phyloP scores from a whole-genome alignment of 2,888 invertebrate species.

The Sarcophaga carnaria region DNA sequence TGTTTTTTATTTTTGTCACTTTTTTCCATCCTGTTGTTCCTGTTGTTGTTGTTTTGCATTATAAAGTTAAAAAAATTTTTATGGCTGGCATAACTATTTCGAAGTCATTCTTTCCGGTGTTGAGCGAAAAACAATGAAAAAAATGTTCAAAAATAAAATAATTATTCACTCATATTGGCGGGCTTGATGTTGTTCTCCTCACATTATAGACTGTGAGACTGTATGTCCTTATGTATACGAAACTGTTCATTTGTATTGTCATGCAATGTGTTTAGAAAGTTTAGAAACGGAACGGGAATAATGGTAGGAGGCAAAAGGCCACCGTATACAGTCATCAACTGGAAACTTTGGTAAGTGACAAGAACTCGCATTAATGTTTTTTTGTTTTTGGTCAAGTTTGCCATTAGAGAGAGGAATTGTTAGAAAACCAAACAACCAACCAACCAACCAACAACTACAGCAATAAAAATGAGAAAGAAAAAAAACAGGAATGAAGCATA shows the following conservation, averaged over 20 bases:
- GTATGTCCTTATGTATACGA: neutral
- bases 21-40: neutral
- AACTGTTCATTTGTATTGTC: constrained; percentile 60
- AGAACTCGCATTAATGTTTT: constrained; percentile 66
- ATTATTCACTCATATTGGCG: constrained; percentile 42
- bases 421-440: constrained; percentile 11
- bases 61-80: constrained; percentile 39
- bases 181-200: constrained; percentile 6
- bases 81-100: constrained; percentile 30
- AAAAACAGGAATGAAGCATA: too few species aligned
- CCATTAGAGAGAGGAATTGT: constrained; percentile 55
- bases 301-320: neutral
- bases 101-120: constrained; percentile 18
- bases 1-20: constrained; percentile 1
- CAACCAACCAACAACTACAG: too few species aligned
- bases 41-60: constrained; percentile 15
- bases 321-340: constrained; percentile 5
- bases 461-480: constrained; percentile 8
- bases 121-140: neutral
- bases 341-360: constrained; percentile 50
- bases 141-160: neutral
- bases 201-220: constrained; percentile 14
- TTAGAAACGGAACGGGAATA: neutral
- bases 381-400: constrained; percentile 64
- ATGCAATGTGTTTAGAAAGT: constrained; percentile 19